Base-by-base conservation (phyloP, 2,113 vertebrate species). In the Uria aalge region DNA sequence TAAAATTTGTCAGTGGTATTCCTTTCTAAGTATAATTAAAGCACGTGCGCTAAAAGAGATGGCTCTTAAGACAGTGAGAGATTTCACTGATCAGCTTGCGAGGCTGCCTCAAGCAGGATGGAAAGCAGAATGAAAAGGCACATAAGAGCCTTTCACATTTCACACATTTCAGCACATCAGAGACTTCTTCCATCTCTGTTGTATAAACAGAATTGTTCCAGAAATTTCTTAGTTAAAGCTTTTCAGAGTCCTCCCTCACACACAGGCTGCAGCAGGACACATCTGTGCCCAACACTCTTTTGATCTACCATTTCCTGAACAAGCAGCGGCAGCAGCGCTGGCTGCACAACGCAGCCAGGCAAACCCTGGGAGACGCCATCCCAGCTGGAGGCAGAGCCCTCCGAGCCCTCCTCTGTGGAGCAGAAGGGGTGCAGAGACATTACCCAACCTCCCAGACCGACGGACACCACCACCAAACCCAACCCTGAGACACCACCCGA, bases 211-310 rank as follows among this genome's bases (percentile, higher is more conserved):
- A 66, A 55, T 15, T 15, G 26, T 19, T 36, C 62, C 24, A 45
- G 52, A 66, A 56, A 56, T 67, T n/a, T 43, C 34, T 56, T 30
- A 10, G 48, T n/a, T 41, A 53, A 66, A 27, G 6, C 38, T 53
- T 41, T 64, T 79, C 59, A 52, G 75, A 40, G 36, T 52, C 22
- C 75, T 26, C 36, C 3, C 36, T 32, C 59, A 5, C 3, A 15
- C 0, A 15, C 7, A 34, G 36, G 36, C 75, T 52, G 75, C 36
- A 15, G 45, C 27, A 62, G 34, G n/a, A 50, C 57, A 21, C 27
- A 11, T 6, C 8, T 29, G 36, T 19, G 11, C 2, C 20, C 16
- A 43, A 41, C 12, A 3, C 29, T 12, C 8, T 1, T 48, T 48
- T 32, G 19, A 50, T 40, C 57, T 32, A 18, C 20, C n/a, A 5